Evolutionary conservation across 2,797 vertebrate genomes (phyloP).

Genomic region (Tenualosa ilisha): DNA sequence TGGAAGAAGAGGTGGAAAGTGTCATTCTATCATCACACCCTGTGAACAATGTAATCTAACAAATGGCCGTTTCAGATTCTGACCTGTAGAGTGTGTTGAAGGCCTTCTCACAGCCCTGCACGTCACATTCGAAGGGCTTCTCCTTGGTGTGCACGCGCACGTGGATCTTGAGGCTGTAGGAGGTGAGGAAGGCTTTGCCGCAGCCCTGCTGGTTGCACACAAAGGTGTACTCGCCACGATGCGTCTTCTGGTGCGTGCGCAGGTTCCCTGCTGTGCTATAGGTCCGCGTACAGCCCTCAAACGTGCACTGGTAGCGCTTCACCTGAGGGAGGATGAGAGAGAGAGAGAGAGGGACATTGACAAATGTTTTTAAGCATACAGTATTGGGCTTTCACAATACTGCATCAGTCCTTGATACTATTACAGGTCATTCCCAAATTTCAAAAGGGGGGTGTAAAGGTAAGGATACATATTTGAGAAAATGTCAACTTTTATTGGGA

Average conservation of each 20-base stretch:
- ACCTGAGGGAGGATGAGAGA: slow-evolving; percentile 71
- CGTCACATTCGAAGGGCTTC: slow-evolving; percentile 98
- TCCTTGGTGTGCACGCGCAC: slow-evolving; percentile 98
- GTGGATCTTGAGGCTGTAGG: slow-evolving; percentile 98
- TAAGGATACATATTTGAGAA: too few relatives aligned
- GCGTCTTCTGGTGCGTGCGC: slow-evolving; percentile 97
- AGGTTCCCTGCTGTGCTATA: slow-evolving; percentile 98
- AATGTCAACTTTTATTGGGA: too few relatives aligned
- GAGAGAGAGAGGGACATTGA: not conserved
- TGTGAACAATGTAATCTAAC: too few relatives aligned
- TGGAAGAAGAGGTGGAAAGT: too few relatives aligned
- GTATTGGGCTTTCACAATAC: too few relatives aligned
- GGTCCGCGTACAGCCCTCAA: slow-evolving; percentile 95
- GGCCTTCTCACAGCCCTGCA: slow-evolving; percentile 96
- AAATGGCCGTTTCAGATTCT: not conserved
- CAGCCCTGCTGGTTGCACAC: slow-evolving; percentile 98
- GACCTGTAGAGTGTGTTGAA: slow-evolving; percentile 97
- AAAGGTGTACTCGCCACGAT: slow-evolving; percentile 96
- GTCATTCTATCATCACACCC: too few relatives aligned
- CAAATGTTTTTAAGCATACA: not conserved
- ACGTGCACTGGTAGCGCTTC: slow-evolving; percentile 98
- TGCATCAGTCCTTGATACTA: too few relatives aligned
- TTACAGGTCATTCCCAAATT: too few relatives aligned
- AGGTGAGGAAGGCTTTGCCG: slow-evolving; percentile 98
- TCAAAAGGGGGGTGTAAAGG: too few relatives aligned